phyloP scores from a whole-genome alignment of 2,888 invertebrate genomes.

The Tuta absoluta region DNA sequence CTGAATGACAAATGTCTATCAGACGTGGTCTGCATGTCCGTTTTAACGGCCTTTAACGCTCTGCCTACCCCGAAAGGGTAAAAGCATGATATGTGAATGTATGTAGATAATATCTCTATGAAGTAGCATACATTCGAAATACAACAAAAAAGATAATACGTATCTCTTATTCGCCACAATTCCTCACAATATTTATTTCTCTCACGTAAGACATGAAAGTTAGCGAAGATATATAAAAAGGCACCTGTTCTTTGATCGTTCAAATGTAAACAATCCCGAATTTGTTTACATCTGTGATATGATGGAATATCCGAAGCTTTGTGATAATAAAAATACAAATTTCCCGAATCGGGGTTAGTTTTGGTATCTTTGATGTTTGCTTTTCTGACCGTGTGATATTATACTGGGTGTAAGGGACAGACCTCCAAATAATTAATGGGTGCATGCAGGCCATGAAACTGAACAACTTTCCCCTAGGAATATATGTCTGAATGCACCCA shows the following conservation, averaged over 20 bases:
- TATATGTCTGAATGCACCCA: too few species aligned
- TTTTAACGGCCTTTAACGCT: too few species aligned
- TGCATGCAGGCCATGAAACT: too few species aligned
- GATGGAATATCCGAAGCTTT: slow-evolving; percentile 43
- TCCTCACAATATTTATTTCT: slow-evolving; percentile 41
- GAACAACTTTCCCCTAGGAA: too few species aligned
- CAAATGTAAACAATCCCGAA: slow-evolving; percentile 47
- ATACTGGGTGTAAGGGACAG: not conserved
- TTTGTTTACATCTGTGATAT: slow-evolving; percentile 47
- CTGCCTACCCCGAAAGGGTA: too few species aligned
- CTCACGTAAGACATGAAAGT: slow-evolving; percentile 42
- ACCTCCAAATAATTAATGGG: too few species aligned
- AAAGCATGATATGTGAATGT: too few species aligned
- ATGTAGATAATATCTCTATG: too few species aligned
- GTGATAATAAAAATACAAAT: slow-evolving; percentile 29
- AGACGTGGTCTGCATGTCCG: too few species aligned
- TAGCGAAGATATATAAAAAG: slow-evolving; percentile 43
- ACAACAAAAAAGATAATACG: not conserved
- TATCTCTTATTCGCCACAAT: slow-evolving; percentile 15
- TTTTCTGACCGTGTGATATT: not conserved
- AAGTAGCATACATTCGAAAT: not conserved
- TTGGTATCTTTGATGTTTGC: slow-evolving; percentile 19
- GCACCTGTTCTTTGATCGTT: slow-evolving; percentile 55
- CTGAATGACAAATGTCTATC: too few species aligned
- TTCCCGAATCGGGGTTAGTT: slow-evolving; percentile 24